Base-by-base conservation (phyloP, 2,797 vertebrate genomes). In the Myotis planiceps region DNA sequence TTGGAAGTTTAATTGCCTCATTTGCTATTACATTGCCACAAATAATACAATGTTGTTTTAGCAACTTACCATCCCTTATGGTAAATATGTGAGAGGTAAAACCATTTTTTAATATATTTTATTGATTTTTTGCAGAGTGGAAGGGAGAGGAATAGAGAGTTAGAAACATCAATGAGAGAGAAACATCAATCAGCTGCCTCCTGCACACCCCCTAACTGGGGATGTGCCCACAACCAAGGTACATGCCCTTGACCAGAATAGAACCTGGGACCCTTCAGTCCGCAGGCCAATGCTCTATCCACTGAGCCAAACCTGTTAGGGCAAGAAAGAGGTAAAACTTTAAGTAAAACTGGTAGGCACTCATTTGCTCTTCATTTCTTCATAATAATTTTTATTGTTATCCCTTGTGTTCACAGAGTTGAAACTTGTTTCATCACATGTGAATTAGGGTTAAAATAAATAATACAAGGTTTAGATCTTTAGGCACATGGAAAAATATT, bases 1-100 rank as follows among this genome's bases (percentile, higher is more conserved):
- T 91, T 84, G n/a, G 83, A 96, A 96, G 37, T 86, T 84, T 91
- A 92, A 88, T 96, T 60, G 16, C 51, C 37, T 92, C 75, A 65
- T 92, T 78, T 90, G n/a, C n/a, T 81, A 25, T 92, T 72, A 58
- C 6, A 94, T 39, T 86, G 47, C 55, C 37, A 90, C 71, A 93
- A 92, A 78, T 55, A 82, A 86, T 83, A 32, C 4, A 69, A 34
- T 42, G 9, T 47, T 87, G 8, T 85, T 95, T 95, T 8, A 90
- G 18, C 27, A 80, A 13, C 14, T 85, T 95, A 51, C 45, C 12
- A 94, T 74, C 74, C 82, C 47, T 96, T 69, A 45, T 75, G 32
- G 37, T 68, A 95, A 74, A 81, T 85, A 80, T n/a, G 65, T 49
- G 25, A 90, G 29, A 86, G 23, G 42, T 51, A 27, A 63, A 37